Evolutionary conservation across 1,140 invertebrate genomes (phyloP).

Genomic region (Pollicipes pollicipes): DNA sequence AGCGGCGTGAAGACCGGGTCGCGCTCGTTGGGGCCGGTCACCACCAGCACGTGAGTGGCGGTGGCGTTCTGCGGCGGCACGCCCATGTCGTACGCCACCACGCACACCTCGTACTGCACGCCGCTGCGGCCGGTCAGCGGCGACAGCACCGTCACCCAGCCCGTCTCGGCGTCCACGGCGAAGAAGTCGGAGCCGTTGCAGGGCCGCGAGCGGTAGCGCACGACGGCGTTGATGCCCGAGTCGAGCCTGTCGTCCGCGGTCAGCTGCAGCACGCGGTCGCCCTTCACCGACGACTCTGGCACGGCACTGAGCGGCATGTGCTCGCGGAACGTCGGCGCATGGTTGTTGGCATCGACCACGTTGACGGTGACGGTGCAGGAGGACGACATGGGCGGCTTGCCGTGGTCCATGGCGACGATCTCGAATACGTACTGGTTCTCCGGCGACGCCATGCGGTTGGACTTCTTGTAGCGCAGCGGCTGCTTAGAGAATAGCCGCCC

Average conservation of each 20-base stretch:
- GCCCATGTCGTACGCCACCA: slow-evolving; percentile 60
- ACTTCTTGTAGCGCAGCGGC: slow-evolving; percentile 60
- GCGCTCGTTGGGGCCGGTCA: slow-evolving; percentile 67
- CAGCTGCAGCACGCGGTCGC: slow-evolving; percentile 43
- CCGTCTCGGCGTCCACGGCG: slow-evolving; percentile 47
- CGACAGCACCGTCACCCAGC: slow-evolving; percentile 52
- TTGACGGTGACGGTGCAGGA: slow-evolving; percentile 66
- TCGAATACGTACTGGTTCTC: slow-evolving; percentile 73
- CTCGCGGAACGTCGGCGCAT: slow-evolving; percentile 57
- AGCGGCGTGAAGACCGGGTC: slow-evolving; percentile 61
- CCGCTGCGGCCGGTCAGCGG: slow-evolving; percentile 34
- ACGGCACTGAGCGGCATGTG: slow-evolving; percentile 58
- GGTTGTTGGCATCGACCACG: slow-evolving; percentile 77
- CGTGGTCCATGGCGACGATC: slow-evolving; percentile 75
- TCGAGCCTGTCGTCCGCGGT: slow-evolving; percentile 56
- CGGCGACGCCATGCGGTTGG: slow-evolving; percentile 46
- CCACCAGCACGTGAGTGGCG: slow-evolving; percentile 47
- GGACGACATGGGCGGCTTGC: slow-evolving; percentile 74
- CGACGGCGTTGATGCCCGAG: slow-evolving; percentile 67
- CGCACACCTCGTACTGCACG: slow-evolving; percentile 40
- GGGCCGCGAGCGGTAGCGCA: slow-evolving; percentile 54
- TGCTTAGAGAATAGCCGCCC: slow-evolving; percentile 76
- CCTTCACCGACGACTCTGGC: slow-evolving; percentile 49
- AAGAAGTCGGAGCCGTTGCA: slow-evolving; percentile 67
- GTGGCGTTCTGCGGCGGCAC: slow-evolving; percentile 63